phyloP scores from a whole-genome alignment of 2,113 vertebrate genomes.

The Columba livia region DNA sequence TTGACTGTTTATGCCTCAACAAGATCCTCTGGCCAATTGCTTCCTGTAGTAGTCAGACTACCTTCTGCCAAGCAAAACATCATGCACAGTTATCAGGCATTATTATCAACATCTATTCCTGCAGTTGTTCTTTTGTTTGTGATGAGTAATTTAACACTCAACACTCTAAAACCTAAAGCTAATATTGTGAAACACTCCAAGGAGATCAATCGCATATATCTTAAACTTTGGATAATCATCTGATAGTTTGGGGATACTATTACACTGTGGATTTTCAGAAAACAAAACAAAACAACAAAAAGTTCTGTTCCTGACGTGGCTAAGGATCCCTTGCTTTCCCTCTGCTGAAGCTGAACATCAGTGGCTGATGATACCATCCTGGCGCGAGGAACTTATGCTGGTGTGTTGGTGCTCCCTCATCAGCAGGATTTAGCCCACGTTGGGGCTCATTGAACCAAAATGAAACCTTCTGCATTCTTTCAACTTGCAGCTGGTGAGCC shows the following conservation, averaged over 20 bases:
- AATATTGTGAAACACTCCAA: constrained; percentile 44
- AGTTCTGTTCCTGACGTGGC: background rate
- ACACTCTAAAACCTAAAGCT: constrained; percentile 28
- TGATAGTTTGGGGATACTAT: background rate
- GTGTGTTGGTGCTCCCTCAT: background rate
- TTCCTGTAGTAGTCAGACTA: constrained; percentile 44
- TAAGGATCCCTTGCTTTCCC: background rate
- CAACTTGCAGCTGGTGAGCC: background rate
- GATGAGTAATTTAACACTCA: constrained; percentile 61
- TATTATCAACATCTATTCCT: constrained; percentile 59
- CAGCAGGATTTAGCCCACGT: background rate
- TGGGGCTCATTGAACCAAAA: background rate
- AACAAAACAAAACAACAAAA: background rate
- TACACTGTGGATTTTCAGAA: background rate
- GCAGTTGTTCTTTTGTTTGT: constrained; percentile 40
- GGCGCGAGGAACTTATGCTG: background rate
- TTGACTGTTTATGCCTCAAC: constrained; percentile 6
- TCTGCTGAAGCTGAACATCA: background rate
- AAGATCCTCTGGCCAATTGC: constrained; percentile 32
- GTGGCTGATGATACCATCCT: background rate
- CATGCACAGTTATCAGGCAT: constrained; percentile 48
- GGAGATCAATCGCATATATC: background rate
- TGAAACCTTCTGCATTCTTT: background rate
- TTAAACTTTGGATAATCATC: background rate
- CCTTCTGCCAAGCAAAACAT: constrained; percentile 44